Evolutionary conservation across 2,797 vertebrate genomes (phyloP).

Genomic region (Artibeus lituratus): DNA sequence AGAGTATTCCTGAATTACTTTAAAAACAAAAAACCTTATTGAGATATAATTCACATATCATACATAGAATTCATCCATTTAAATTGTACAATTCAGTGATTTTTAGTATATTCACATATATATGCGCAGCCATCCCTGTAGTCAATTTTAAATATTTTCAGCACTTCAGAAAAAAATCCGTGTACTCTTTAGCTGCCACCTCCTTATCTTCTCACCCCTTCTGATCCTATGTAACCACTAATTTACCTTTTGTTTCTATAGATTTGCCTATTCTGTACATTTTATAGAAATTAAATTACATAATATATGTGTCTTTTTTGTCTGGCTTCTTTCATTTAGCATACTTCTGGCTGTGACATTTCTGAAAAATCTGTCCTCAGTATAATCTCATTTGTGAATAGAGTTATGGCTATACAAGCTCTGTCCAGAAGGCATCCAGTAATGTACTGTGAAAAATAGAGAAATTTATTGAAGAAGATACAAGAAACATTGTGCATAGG

Average conservation of each 20-base stretch:
- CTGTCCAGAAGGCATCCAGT: too few species aligned
- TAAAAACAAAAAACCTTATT: background rate
- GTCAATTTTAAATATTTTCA: background rate
- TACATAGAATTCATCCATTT: background rate
- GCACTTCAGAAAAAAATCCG: too few species aligned
- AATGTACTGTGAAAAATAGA: too few species aligned
- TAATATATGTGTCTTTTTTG: background rate
- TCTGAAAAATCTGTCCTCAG: background rate
- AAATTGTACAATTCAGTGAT: background rate
- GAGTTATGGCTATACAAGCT: background rate
- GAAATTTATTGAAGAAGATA: too few species aligned
- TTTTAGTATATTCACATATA: background rate
- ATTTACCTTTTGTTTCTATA: too few species aligned
- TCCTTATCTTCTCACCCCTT: too few species aligned
- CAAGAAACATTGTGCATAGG: too few species aligned
- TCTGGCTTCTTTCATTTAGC: background rate
- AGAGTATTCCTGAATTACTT: constrained; percentile 1
- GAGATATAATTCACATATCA: background rate
- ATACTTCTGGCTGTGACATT: background rate
- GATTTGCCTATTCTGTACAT: too few species aligned
- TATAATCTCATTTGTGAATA: background rate
- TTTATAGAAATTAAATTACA: background rate
- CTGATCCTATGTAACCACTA: too few species aligned
- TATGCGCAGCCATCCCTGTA: background rate
- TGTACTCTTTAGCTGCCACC: too few species aligned